phyloP scores from a whole-genome alignment of 2,888 invertebrate genomes.

The Scaptodrosophila latifasciaeformis region DNA sequence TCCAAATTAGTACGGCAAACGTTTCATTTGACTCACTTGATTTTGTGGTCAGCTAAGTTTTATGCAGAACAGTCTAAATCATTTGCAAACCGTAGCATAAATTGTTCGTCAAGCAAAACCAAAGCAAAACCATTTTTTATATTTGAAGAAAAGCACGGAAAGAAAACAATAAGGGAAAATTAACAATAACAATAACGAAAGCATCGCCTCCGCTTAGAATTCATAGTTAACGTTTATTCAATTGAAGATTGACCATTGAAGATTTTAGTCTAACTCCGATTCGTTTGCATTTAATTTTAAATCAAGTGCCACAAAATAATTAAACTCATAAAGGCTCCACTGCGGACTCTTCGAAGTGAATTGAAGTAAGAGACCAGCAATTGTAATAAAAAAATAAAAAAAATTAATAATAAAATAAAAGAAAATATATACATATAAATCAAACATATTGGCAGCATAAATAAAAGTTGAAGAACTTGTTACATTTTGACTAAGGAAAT shows the following conservation, averaged over 20 bases:
- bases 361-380: not conserved
- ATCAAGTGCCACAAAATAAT: constrained; percentile 45
- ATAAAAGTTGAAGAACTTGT: constrained; percentile 25
- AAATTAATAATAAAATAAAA: constrained; percentile 4
- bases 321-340: constrained; percentile 9
- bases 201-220: not conserved
- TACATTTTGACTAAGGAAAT: constrained; percentile 17
- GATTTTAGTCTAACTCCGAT: constrained; percentile 36
- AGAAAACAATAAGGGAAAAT: not conserved
- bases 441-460: constrained; percentile 15
- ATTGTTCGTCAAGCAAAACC: not conserved
- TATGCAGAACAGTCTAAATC: not conserved
- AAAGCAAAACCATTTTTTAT: not conserved
- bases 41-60: not conserved
- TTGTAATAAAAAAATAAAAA: not conserved
- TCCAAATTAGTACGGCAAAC: too few species aligned
- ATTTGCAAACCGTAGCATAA: not conserved
- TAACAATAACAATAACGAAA: not conserved
- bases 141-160: not conserved
- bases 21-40: too few species aligned
- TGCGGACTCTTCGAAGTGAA: too few species aligned
- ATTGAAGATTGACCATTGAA: constrained; percentile 3
- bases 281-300: constrained; percentile 59
- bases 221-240: constrained; percentile 27
- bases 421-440: not conserved